Percentiles rank a stretch among this genome's conserved stretches.
Conservation (phyloP, 2,888 invertebrate genomes). For the Stegana nigrithorax region DNA sequence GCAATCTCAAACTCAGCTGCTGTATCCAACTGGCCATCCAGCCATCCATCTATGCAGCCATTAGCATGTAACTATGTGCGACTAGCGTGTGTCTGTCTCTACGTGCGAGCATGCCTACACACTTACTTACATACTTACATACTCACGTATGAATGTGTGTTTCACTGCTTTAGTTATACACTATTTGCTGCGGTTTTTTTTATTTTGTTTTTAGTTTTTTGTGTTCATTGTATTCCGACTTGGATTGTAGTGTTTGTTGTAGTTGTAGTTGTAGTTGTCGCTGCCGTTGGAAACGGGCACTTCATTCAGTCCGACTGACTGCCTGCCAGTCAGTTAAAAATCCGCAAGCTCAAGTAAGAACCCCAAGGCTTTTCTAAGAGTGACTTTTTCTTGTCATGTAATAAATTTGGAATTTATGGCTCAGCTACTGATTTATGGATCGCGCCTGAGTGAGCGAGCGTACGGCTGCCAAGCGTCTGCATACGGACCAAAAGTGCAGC, state of each 20-base stretch:
- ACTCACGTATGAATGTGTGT: neutral
- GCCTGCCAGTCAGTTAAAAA: neutral
- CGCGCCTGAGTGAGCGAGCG: no score
- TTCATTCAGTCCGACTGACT: no score
- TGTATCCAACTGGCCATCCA: neutral
- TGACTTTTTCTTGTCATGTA: constrained; percentile 14
- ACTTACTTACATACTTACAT: neutral
- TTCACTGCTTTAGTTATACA: no score
- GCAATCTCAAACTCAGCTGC: neutral
- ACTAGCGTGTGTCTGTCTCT: neutral
- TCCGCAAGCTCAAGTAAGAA: constrained; percentile 2
- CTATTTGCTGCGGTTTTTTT: no score
- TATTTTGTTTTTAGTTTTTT: no score
- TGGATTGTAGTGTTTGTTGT: no score
- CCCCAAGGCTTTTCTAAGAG: constrained; percentile 19
- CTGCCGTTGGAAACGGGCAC: neutral
- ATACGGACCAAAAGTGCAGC: no score
- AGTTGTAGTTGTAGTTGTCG: neutral
- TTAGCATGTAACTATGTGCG: neutral
- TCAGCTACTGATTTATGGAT: constrained; percentile 3
- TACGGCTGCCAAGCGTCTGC: no score
- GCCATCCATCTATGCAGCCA: neutral
- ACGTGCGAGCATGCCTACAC: neutral
- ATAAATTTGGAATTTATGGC: constrained; percentile 20
- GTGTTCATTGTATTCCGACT: no score